A percentile compares a stretch with the other conserved stretches of the same genome.
These are phyloP conservation scores for Pluvianellus socialis DNA, from an alignment of 2,113 vertebrate genomes.

Conservation along the genomic window DNA sequence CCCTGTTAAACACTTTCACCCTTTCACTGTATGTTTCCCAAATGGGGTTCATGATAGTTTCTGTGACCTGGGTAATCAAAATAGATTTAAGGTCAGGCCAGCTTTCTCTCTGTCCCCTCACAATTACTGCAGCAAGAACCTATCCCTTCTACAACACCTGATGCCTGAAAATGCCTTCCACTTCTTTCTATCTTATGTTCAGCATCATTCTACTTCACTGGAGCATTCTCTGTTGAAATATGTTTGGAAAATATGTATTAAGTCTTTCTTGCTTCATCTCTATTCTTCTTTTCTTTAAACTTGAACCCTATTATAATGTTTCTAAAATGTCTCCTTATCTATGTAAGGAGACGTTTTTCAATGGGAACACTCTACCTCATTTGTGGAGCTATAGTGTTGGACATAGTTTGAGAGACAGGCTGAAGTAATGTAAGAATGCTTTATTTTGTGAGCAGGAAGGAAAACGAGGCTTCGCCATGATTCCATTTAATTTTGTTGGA, in stretches of 20 bases:
- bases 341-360: accelerated
- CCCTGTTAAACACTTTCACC: neutral
- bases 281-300: neutral
- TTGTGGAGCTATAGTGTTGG: neutral
- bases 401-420: neutral
- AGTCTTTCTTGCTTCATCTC: neutral
- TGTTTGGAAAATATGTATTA: neutral
- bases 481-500: neutral
- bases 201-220: neutral
- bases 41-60: neutral
- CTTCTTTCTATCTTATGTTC: neutral
- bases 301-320: neutral
- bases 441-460: neutral
- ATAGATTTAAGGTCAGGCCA: neutral
- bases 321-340: neutral
- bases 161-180: neutral
- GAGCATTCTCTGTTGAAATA: neutral
- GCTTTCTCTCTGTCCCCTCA: neutral
- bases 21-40: neutral
- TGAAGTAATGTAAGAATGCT: neutral
- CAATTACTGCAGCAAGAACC: neutral
- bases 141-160: neutral
- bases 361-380: neutral
- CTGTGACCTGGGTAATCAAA: neutral
- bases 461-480: neutral